Conservation (phyloP, 2,888 invertebrate genomes). For the Erebia aethiops region DNA sequence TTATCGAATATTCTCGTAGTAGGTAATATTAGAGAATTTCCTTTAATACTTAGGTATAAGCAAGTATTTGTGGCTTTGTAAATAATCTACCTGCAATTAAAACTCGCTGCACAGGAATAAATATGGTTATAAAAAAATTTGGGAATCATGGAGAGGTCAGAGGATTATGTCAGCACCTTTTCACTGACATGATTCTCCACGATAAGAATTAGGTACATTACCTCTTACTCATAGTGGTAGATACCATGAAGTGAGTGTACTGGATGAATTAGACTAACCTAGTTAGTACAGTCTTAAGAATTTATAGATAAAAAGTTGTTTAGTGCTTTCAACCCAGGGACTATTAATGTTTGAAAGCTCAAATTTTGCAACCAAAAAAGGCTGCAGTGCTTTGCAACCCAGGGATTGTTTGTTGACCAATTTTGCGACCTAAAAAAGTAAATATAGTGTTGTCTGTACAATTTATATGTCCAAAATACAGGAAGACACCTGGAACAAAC, state of each 20-base stretch:
- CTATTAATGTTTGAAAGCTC: too few relatives aligned
- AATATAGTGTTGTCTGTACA: slow-evolving; percentile 40
- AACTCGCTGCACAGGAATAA: neutral
- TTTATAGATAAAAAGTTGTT: neutral
- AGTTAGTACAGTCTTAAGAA: too few relatives aligned
- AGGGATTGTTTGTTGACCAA: neutral
- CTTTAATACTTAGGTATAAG: too few relatives aligned
- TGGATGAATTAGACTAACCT: too few relatives aligned
- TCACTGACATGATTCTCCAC: too few relatives aligned
- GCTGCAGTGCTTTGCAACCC: neutral
- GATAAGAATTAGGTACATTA: too few relatives aligned
- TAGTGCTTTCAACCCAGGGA: too few relatives aligned
- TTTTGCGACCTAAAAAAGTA: slow-evolving; percentile 1
- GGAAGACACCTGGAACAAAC: slow-evolving; percentile 54
- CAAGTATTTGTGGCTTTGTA: neutral
- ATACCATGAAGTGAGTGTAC: neutral
- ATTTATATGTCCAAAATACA: slow-evolving; percentile 65
- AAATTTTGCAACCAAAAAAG: too few relatives aligned
- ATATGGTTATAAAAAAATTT: neutral
- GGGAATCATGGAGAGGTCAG: neutral
- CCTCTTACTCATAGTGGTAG: neutral
- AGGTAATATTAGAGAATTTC: too few relatives aligned
- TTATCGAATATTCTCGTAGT: too few relatives aligned
- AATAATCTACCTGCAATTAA: neutral
- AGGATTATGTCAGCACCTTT: neutral